Conservation (phyloP, 2,113 vertebrate genomes). For the Siphamia tubifer region DNA sequence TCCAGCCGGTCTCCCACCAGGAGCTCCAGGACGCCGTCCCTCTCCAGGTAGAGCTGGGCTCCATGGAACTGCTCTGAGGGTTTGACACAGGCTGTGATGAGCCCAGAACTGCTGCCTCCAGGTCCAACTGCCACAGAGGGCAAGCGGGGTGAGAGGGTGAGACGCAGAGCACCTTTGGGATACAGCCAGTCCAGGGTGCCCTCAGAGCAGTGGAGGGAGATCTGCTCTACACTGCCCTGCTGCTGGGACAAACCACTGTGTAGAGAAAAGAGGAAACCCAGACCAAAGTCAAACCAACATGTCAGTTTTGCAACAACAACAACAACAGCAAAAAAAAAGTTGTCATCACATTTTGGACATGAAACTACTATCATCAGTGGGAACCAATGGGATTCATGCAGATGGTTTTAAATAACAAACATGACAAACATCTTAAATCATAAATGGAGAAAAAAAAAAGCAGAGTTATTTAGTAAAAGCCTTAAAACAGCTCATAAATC, state of each 20-base stretch:
- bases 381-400: no score
- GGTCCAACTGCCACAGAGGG: conserved; percentile 69
- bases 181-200: conserved; percentile 90
- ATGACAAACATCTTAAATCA: background rate
- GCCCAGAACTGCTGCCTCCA: conserved; percentile 60
- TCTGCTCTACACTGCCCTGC: conserved; percentile 89
- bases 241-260: conserved; percentile 89
- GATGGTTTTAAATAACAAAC: no score
- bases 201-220: conserved; percentile 87
- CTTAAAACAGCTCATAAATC: background rate
- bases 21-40: conserved; percentile 86
- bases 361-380: no score
- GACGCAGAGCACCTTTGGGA: conserved; percentile 87
- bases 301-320: no score
- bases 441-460: accelerated
- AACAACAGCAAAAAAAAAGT: no score
- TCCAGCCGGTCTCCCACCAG: conserved; percentile 81
- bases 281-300: no score
- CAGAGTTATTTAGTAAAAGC: background rate
- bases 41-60: conserved; percentile 90
- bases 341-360: no score
- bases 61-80: conserved; percentile 84
- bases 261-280: conserved; percentile 3
- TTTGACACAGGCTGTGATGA: conserved; percentile 86
- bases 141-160: conserved; percentile 85